Base-by-base conservation (phyloP, 2,113 vertebrate species). In the Chaetops frenatus region DNA sequence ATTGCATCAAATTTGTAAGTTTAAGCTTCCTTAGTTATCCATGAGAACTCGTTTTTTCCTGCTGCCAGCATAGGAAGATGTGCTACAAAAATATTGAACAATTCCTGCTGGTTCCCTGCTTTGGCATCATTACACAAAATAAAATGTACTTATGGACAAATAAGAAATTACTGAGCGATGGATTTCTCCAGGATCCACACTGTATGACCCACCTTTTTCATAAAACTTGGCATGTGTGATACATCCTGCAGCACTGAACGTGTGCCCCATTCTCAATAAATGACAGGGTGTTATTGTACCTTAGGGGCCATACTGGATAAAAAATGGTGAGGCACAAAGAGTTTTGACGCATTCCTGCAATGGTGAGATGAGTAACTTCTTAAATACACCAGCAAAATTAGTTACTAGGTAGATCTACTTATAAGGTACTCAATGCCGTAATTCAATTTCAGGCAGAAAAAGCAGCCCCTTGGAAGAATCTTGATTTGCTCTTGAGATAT, bases 361-460 rank as follows among this genome's bases (percentile, higher is more conserved):
- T 29, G 58, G 58, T 73, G 69, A 70, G 86, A 83, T 94, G 77
- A 90, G 48, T 78, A 92, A 83, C 28, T 92, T 62, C 36, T 90
- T 81, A 73, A 90, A 79, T 45, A 50, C 9, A 21, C 25, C 38
- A 69, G 50, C 35, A 66, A 61, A 79, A 69, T 62, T 45, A 82
- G 53, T 77, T 94, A 67, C 53, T 42, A n/a, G 33, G 33, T 87
- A 91, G 53, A 89, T 66, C 53, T 54, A 72, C 44, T 94, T 71
- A 10, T 1, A 50, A 88, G 24, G 13, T 45, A 48, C 81, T 86
- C 5, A 15, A 81, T 86, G 58, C 44, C 2, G 1, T 79, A 91
- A 95, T 88, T 95, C 57, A 73, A 82, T 95, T 93, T 89, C 69
- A 79, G 51, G 61, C 62, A 77, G 70, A 87, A 90, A 90, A 91